phyloP scores from a whole-genome alignment of 64 coral and sea anemone species.

The Platygyra sinensis region DNA sequence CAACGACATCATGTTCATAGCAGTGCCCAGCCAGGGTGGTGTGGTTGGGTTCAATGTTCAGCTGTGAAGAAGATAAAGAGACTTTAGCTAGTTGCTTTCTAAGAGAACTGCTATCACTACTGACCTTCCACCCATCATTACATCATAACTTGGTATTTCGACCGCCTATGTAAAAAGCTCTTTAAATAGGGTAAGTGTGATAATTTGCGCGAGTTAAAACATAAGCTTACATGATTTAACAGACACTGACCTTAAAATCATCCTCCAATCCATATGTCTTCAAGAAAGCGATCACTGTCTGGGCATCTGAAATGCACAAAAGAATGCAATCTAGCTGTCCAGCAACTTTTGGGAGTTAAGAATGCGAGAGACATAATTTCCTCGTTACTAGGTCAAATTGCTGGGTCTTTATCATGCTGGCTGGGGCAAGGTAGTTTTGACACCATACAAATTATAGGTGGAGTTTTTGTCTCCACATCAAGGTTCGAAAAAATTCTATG shows the following conservation, averaged over 20 bases:
- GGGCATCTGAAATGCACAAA: constrained; percentile 72
- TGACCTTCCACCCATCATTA: too few relatives aligned
- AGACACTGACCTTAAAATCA: constrained; percentile 73
- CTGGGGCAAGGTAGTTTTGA: too few relatives aligned
- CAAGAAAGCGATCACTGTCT: constrained; percentile 89
- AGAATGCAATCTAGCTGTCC: neutral
- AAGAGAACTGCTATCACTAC: too few relatives aligned
- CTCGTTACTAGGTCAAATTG: too few relatives aligned
- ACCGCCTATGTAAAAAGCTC: neutral
- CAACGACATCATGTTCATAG: constrained; percentile 88
- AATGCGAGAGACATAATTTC: too few relatives aligned
- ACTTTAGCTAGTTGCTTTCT: neutral
- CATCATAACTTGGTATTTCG: too few relatives aligned
- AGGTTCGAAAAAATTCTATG: too few relatives aligned
- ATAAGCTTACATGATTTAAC: neutral
- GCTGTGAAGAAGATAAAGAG: neutral
- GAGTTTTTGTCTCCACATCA: too few relatives aligned
- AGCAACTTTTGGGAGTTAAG: too few relatives aligned
- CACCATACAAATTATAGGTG: too few relatives aligned
- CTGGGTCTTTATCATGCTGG: too few relatives aligned
- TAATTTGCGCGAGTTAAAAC: too few relatives aligned
- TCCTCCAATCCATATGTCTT: constrained; percentile 83
- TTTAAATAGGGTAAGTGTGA: neutral
- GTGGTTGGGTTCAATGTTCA: constrained; percentile 94
- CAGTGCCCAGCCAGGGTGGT: constrained; percentile 85